phyloP scores from a whole-genome alignment of 2,113 vertebrate species.

The Hemibagrus wyckioides region DNA sequence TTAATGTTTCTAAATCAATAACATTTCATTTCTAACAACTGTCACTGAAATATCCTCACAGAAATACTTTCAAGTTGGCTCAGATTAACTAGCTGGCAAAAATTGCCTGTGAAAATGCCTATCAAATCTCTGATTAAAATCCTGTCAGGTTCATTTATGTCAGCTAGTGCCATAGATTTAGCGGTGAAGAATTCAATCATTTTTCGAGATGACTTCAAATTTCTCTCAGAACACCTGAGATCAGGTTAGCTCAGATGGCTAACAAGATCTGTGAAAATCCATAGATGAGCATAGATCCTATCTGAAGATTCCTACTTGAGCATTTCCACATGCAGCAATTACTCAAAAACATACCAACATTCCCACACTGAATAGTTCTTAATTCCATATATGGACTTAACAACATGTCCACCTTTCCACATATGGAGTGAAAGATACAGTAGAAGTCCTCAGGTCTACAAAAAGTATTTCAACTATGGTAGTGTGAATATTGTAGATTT shows the following conservation, averaged over 20 bases:
- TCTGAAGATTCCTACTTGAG: neutral
- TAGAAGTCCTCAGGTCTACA: neutral
- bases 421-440: neutral
- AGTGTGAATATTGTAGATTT: neutral
- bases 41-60: neutral
- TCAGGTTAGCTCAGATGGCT: neutral
- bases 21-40: neutral
- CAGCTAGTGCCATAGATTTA: neutral
- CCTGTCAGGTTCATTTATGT: neutral
- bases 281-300: neutral
- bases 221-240: neutral
- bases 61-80: neutral
- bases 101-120: neutral
- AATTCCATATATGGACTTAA: neutral
- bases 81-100: neutral
- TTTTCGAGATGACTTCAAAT: neutral
- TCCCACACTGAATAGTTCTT: neutral
- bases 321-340: neutral
- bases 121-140: neutral
- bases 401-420: neutral
- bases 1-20: neutral
- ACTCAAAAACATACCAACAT: neutral
- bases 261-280: neutral
- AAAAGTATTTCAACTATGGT: neutral
- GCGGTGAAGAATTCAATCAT: neutral